A percentile compares a stretch with the other conserved stretches of the same genome.
Evolutionary conservation across 2,888 invertebrate species (phyloP).

Genomic region (Acronicta leporina): DNA sequence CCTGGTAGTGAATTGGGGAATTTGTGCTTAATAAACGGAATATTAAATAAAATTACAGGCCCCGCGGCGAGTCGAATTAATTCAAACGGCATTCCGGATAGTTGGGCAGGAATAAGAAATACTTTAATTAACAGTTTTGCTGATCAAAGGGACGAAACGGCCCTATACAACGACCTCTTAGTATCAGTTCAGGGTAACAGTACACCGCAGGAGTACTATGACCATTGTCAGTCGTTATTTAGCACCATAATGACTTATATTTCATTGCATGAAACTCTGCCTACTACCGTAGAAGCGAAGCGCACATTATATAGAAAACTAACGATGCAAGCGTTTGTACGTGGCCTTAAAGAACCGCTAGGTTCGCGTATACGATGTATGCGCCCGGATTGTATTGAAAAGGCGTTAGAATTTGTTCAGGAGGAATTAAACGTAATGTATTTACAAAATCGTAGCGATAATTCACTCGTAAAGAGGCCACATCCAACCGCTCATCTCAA

Average conservation of each 20-base stretch:
- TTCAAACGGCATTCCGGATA: constrained; percentile 45
- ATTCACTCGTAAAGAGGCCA: too few relatives aligned
- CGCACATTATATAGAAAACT: too few relatives aligned
- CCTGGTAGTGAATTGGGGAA: not conserved
- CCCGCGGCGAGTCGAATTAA: constrained; percentile 18
- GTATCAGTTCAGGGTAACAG: constrained; percentile 21
- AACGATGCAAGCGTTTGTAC: too few relatives aligned
- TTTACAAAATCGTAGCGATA: too few relatives aligned
- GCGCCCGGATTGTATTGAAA: not conserved
- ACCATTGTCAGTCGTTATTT: constrained; percentile 23
- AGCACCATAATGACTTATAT: constrained; percentile 26
- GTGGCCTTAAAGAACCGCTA: too few relatives aligned
- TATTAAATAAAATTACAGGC: constrained; percentile 20
- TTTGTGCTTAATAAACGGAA: constrained; percentile 10
- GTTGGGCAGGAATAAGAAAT: constrained; percentile 43
- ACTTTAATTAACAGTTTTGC: constrained; percentile 53
- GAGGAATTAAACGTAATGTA: not conserved
- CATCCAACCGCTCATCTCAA: too few relatives aligned
- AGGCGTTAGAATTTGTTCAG: constrained; percentile 1
- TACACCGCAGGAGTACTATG: constrained; percentile 32
- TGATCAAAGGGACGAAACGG: constrained; percentile 47
- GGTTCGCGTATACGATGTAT: not conserved
- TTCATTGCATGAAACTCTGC: constrained; percentile 12
- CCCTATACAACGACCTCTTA: constrained; percentile 50
- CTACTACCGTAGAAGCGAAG: not conserved